Base-by-base conservation (phyloP, 92 coral and sea anemone genomes). In the Parazoanthus atlanticus region DNA sequence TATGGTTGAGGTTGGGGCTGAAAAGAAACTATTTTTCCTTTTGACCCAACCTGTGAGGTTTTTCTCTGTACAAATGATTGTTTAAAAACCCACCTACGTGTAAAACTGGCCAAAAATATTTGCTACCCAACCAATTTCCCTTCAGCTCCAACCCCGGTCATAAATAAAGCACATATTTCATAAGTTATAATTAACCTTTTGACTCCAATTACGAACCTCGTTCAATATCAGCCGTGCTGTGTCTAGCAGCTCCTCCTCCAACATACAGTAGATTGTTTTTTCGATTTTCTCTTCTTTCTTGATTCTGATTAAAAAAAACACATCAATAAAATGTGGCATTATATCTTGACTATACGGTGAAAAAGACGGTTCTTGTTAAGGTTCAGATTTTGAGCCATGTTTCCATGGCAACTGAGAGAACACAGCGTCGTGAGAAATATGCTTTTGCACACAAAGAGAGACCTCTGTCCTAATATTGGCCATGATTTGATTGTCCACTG, bases 211-310 rank as follows among this genome's bases (percentile, higher is more conserved):
- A 21, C 79, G 3, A 8, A 74, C 78, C 78, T 74, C 78, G 0
- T 13, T 32, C 78, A 74, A 23, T 32, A 74, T 33, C 47, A 34
- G 78, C 5, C 25, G 19, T 6, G 78, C 78, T 33, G 78, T 74
- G 78, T 74, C 78, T 15, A 74, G 43, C 43, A 74, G n/a, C 78
- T 74, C 78, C 26, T 31, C n/a, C 40, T 74, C 78, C 25, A 33
- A 10, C 78, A 74, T 74, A 74, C 78, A 74, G 78, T 74, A 74
- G 46, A 74, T 33, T 33, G 78, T 74, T 12, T 40, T 74, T 25
- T 74, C 78, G 29, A 74, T 40, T 17, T 74, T 74, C 23, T 13
- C 23, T 8, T 74, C 78, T 30, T 16, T 74, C 26, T 74, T 74
- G 47, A 74, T 74, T 74, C 78, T 74, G 78, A 16, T 32, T 32